These are phyloP conservation scores for Calameuta filiformis DNA, from an alignment of 2,888 invertebrate species.

Conservation along the genomic window DNA sequence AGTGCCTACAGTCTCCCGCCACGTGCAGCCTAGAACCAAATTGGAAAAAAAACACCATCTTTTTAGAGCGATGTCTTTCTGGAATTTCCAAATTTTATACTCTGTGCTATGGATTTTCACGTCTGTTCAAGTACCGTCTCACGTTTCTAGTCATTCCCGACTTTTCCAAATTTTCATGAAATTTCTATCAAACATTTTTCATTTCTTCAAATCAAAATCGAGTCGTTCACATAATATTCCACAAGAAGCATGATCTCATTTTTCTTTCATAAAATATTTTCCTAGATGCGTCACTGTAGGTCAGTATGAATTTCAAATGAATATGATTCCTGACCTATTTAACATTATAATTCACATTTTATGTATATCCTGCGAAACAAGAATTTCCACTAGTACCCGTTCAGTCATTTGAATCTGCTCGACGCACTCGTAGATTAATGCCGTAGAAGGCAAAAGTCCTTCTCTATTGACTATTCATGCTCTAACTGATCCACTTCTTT, in stretches of 20 bases:
- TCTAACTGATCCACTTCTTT: conserved; percentile 3
- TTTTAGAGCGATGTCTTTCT: conserved; percentile 20
- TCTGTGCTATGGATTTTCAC: conserved; percentile 53
- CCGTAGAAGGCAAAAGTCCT: conserved; percentile 30
- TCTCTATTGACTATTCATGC: conserved; percentile 20
- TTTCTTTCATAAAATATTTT: not conserved
- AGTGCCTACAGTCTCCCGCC: conserved; percentile 76
- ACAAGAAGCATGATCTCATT: not conserved
- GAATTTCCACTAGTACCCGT: not conserved
- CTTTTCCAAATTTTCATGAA: not conserved
- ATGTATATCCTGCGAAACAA: not conserved
- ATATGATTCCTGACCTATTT: not conserved
- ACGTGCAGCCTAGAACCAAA: conserved; percentile 71
- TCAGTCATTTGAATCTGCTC: not conserved
- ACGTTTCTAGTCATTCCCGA: not conserved
- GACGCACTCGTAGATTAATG: not conserved
- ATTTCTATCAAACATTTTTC: not conserved
- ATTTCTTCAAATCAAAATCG: not conserved
- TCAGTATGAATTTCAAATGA: not conserved
- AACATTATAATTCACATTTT: not conserved
- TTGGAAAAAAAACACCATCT: conserved; percentile 42
- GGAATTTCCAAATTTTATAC: conserved; percentile 24
- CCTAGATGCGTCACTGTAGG: not conserved
- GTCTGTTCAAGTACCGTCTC: not conserved
- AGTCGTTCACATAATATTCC: not conserved